Conservation (phyloP, 2,113 vertebrate genomes). For the Anguilla japonica region DNA sequence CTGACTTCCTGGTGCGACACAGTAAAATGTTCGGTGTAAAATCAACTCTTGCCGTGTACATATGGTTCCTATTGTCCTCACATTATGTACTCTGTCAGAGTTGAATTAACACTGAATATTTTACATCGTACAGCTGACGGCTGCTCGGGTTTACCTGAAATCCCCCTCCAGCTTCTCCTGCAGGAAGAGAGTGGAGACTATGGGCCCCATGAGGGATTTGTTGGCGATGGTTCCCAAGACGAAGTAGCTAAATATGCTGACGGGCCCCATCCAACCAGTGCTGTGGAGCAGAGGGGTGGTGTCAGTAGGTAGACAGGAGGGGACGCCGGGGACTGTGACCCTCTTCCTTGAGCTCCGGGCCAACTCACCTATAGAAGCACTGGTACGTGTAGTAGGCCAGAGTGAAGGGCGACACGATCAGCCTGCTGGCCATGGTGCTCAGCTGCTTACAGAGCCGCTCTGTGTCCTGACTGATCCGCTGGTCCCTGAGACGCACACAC, state of each 20-base stretch:
- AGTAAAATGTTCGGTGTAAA: too few relatives aligned
- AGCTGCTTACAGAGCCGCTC: slow-evolving; percentile 91
- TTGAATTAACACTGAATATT: too few relatives aligned
- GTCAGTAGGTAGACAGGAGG: neutral
- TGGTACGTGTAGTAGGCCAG: slow-evolving; percentile 91
- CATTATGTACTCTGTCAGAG: too few relatives aligned
- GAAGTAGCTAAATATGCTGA: slow-evolving; percentile 92
- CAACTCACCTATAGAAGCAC: slow-evolving; percentile 82
- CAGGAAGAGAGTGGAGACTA: slow-evolving; percentile 85
- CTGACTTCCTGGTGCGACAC: too few relatives aligned
- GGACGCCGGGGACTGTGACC: neutral
- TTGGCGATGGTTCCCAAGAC: slow-evolving; percentile 84
- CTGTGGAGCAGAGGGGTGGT: slow-evolving; percentile 60
- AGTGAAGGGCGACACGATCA: slow-evolving; percentile 87
- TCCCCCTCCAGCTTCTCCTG: slow-evolving; percentile 97
- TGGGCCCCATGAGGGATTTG: slow-evolving; percentile 89
- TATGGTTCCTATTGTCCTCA: too few relatives aligned
- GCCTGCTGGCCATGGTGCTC: slow-evolving; percentile 85
- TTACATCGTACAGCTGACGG: too few relatives aligned
- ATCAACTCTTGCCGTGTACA: too few relatives aligned
- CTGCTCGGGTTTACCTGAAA: slow-evolving; percentile 75
- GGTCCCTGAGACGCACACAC: slow-evolving; percentile 74
- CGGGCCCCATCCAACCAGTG: slow-evolving; percentile 90
- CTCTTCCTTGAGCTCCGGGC: neutral
- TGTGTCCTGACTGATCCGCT: slow-evolving; percentile 94